Evolutionary conservation across 1,140 invertebrate genomes (phyloP).

Genomic region (Temnothorax curvispinosus): DNA sequence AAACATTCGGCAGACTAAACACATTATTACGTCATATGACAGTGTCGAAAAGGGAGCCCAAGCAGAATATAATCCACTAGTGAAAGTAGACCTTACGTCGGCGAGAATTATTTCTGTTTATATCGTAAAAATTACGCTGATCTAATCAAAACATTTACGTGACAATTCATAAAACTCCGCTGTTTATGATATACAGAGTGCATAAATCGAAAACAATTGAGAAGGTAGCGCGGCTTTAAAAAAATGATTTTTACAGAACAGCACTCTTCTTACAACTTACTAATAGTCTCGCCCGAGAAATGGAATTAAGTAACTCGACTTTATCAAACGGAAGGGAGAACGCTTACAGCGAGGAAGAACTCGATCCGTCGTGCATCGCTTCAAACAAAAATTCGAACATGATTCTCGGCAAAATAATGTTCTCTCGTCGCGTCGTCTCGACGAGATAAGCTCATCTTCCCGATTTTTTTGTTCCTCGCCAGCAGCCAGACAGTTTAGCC

Average conservation of each 20-base stretch:
- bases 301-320: neutral
- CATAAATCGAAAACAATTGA: neutral
- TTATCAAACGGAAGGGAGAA: constrained; percentile 28
- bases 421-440: constrained; percentile 67
- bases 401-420: constrained; percentile 54
- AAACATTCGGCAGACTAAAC: constrained; percentile 71
- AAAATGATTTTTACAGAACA: neutral
- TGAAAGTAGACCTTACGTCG: constrained; percentile 50
- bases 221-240: neutral
- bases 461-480: constrained; percentile 54
- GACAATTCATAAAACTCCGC: neutral
- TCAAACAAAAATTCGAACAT: constrained; percentile 72
- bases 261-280: neutral
- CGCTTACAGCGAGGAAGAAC: constrained; percentile 43
- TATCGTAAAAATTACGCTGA: constrained; percentile 33
- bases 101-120: constrained; percentile 33
- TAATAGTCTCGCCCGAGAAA: neutral
- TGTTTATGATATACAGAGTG: neutral
- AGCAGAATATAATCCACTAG: constrained; percentile 49
- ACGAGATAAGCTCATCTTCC: constrained; percentile 74
- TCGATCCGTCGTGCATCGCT: constrained; percentile 43
- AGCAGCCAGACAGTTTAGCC: constrained; percentile 42
- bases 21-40: constrained; percentile 60
- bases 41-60: constrained; percentile 43
- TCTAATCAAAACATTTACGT: constrained; percentile 43